phyloP scores from a whole-genome alignment of 1,140 invertebrate genomes.

The Procambarus clarkii region DNA sequence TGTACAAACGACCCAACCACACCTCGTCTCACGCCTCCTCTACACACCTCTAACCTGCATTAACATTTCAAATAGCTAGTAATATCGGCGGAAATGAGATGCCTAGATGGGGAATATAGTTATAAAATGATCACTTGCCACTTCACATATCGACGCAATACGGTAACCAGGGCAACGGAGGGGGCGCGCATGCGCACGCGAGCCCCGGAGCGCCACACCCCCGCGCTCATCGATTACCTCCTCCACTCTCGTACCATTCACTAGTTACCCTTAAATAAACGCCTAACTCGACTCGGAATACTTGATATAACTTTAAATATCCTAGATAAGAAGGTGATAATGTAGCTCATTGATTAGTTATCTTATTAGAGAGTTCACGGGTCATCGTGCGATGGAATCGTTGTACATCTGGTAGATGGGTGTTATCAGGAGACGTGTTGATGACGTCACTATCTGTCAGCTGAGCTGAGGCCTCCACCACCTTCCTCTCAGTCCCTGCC shows the following conservation, averaged over 20 bases:
- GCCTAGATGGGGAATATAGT: background rate
- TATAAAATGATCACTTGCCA: slow-evolving; percentile 32
- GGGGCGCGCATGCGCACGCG: background rate
- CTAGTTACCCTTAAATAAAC: background rate
- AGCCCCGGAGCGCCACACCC: background rate
- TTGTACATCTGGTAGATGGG: background rate
- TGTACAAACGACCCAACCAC: too few species aligned
- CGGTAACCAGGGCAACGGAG: slow-evolving; percentile 25
- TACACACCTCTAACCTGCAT: too few species aligned
- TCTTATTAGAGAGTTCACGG: background rate
- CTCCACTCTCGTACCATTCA: background rate
- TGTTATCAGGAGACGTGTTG: slow-evolving; percentile 22
- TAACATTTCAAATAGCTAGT: too few species aligned
- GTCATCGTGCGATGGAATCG: background rate
- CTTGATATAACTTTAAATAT: too few species aligned
- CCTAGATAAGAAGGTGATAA: too few species aligned
- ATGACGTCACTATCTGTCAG: slow-evolving; percentile 40
- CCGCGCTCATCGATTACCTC: background rate
- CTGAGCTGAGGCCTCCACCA: background rate
- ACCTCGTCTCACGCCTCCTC: too few species aligned
- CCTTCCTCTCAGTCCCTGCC: background rate
- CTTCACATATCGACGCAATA: slow-evolving; percentile 33
- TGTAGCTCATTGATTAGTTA: background rate
- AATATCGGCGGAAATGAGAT: too few species aligned
- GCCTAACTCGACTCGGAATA: background rate